Conservation (phyloP, 2,113 vertebrate species). For the Seriola aureovittata region DNA sequence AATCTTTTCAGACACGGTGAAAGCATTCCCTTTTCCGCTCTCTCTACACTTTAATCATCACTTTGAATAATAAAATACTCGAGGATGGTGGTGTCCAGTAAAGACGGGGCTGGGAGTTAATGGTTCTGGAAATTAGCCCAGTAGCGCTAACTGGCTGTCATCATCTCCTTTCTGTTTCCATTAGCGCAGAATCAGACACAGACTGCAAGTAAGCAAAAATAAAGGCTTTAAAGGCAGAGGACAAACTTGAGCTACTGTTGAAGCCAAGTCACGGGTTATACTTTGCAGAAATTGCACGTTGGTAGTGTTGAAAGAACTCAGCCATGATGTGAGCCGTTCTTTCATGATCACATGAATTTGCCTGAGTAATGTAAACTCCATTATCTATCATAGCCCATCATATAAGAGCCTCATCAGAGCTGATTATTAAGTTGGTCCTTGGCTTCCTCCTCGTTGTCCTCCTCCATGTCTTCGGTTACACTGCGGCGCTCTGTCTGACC, state of each 20-base stretch:
- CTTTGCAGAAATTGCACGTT: neutral
- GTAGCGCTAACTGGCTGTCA: neutral
- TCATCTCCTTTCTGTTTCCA: neutral
- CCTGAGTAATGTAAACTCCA: neutral
- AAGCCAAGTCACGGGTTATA: neutral
- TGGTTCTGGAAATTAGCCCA: constrained; percentile 33
- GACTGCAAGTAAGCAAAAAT: constrained; percentile 8
- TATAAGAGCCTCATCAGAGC: neutral
- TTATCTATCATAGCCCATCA: neutral
- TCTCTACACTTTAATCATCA: constrained; percentile 16
- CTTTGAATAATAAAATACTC: constrained; percentile 26
- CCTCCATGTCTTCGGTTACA: constrained; percentile 34
- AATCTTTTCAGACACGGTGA: constrained; percentile 3
- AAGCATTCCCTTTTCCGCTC: neutral
- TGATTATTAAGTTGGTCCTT: constrained; percentile 3
- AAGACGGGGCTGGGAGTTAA: constrained; percentile 32
- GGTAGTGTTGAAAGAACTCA: too few relatives aligned
- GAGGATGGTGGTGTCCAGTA: constrained; percentile 18
- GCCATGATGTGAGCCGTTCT: neutral
- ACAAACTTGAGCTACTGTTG: neutral
- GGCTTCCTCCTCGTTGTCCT: constrained; percentile 8
- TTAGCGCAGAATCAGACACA: neutral
- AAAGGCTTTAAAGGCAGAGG: neutral
- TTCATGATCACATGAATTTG: neutral
- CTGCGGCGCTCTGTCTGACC: constrained; percentile 33